Conservation (phyloP, 2,113 vertebrate species). For the Labrus mixtus region DNA sequence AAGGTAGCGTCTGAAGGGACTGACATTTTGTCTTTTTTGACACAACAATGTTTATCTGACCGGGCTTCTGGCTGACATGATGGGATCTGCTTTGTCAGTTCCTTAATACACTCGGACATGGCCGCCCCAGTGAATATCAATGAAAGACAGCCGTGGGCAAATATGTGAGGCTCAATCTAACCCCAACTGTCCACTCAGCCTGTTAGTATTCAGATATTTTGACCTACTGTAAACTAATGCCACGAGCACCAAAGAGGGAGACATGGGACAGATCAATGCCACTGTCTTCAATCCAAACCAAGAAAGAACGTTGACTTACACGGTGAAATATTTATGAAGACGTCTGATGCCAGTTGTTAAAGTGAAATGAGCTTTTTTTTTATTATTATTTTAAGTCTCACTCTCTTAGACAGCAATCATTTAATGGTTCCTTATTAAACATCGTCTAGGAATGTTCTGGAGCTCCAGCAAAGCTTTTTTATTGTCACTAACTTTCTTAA, state of each 20-base stretch:
- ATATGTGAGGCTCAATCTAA: slow-evolving; percentile 45
- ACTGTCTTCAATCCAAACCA: slow-evolving; percentile 26
- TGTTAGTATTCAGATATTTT: slow-evolving; percentile 40
- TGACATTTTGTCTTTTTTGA: slow-evolving; percentile 83
- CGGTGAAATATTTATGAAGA: slow-evolving; percentile 33
- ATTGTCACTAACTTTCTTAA: slow-evolving; percentile 51
- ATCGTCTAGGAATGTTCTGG: slow-evolving; percentile 61
- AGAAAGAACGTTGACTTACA: background rate
- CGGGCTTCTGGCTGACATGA: slow-evolving; percentile 85
- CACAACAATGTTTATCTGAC: slow-evolving; percentile 85
- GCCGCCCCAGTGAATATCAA: slow-evolving; percentile 84
- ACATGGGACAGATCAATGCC: slow-evolving; percentile 12
- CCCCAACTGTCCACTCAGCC: slow-evolving; percentile 54
- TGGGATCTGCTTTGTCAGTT: slow-evolving; percentile 86
- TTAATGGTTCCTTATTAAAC: slow-evolving; percentile 11
- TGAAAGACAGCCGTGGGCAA: slow-evolving; percentile 77
- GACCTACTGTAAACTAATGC: slow-evolving; percentile 27
- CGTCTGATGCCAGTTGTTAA: slow-evolving; percentile 26
- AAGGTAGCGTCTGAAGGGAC: slow-evolving; percentile 85
- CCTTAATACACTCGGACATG: slow-evolving; percentile 80
- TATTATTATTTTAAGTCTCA: slow-evolving; percentile 52
- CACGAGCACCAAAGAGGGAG: slow-evolving; percentile 15
- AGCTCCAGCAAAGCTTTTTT: slow-evolving; percentile 26
- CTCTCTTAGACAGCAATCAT: slow-evolving; percentile 40
- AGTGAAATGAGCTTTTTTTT: slow-evolving; percentile 32